Base-by-base conservation (phyloP, 2,113 vertebrate species). In the Lagopus muta region DNA sequence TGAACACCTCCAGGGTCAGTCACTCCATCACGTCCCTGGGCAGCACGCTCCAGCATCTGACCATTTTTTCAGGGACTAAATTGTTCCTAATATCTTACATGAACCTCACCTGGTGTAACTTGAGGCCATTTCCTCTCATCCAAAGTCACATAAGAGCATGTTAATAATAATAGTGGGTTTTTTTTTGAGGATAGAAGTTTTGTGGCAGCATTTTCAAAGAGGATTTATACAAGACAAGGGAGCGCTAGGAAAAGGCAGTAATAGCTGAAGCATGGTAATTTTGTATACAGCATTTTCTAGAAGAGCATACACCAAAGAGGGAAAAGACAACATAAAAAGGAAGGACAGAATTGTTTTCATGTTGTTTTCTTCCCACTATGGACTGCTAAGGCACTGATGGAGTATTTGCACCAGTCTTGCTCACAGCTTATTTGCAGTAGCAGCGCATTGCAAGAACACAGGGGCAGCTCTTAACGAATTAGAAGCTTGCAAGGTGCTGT, bases 301-400 rank as follows among this genome's bases (percentile, higher is more conserved):
- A 77, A 67, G 1, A 42, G 6, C 10, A 12, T 15, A 58, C 27
- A 62, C 36, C 32, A 66, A 77, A 85, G 38, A 93, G 76, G 17
- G 36, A 40, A 16, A 4, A 36, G 6, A 60, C 21, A 16, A 55
- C 24, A 25, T 14, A 52, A 22, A 34, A 89, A 69, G 8, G 19
- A 43, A 4, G 1, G 11, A 66, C 5, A 17, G 11, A 65, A 42
- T 16, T 38, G 38, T 38, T 38, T 25, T 60, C 52, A 71, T 14
- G 40, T 7, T 58, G 8, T 55, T 74, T 82, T 75, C 45, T 43
- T 82, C 40, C n/a, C 77, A 11, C 36, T 14, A 40, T 22, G 78
- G 15, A 18, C 2, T 5, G 9, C 27, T 1, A 42, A 25, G 21
- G 22, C 5, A 5, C 0, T 28, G 30, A 60, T 25, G 13, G 11